Conservation (phyloP, 30 jellyfish, hydroid and myxozoan species). For the Turritopsis rubra region DNA sequence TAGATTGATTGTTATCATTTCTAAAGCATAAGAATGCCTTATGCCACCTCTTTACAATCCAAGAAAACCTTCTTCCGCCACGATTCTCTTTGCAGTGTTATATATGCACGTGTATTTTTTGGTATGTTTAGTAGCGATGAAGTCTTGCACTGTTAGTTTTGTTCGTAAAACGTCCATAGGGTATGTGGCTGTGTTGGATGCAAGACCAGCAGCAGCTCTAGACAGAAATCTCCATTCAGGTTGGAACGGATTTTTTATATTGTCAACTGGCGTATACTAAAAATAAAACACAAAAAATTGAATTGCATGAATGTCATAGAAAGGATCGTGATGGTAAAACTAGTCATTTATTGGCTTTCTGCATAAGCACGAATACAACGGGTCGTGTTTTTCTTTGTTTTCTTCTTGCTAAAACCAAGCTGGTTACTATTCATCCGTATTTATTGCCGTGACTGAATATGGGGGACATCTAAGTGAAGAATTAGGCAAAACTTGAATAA, state of each 20-base stretch:
- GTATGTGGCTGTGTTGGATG: slow-evolving; percentile 49
- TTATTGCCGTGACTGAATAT: too few species aligned
- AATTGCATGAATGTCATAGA: neutral
- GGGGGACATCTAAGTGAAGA: too few species aligned
- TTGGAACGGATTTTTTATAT: slow-evolving; percentile 55
- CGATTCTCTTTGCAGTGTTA: slow-evolving; percentile 42
- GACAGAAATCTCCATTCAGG: slow-evolving; percentile 71
- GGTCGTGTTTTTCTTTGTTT: too few species aligned
- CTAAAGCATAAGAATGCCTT: too few species aligned
- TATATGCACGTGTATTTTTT: slow-evolving; percentile 43
- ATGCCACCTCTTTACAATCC: slow-evolving; percentile 62
- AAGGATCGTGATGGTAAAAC: too few species aligned
- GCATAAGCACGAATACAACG: too few species aligned
- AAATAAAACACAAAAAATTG: neutral
- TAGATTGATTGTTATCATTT: too few species aligned
- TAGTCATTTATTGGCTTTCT: too few species aligned
- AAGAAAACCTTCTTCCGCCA: slow-evolving; percentile 47
- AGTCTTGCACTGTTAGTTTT: slow-evolving; percentile 56
- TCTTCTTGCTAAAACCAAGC: too few species aligned
- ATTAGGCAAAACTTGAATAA: too few species aligned
- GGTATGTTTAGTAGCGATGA: neutral
- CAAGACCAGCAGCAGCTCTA: slow-evolving; percentile 79
- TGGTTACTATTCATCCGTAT: too few species aligned
- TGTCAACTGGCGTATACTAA: slow-evolving; percentile 85
- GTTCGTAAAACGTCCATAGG: slow-evolving; percentile 77